phyloP scores from a whole-genome alignment of 2,113 vertebrate genomes.

The human (Homo sapiens) region GRCh38 chr18:39826001-39826500 shows the following conservation, averaged over 20 bases:
- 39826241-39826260: not conserved
- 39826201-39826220: constrained; percentile 15
- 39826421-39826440: constrained; percentile 55
- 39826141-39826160: constrained; percentile 22
- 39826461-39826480: constrained; percentile 47
- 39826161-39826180: not conserved
- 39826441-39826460: constrained; percentile 49
- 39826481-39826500: constrained; percentile 44
- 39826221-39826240: not conserved
- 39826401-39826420: not conserved
- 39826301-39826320: not conserved
- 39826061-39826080: constrained; percentile 82
- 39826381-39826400: not conserved
- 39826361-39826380: not conserved
- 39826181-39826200: not conserved
- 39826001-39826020: constrained; percentile 84
- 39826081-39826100: constrained; percentile 86
- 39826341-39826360: not conserved
- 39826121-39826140: constrained; percentile 56
- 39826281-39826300: not conserved
- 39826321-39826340: not conserved
- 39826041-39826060: constrained; percentile 84
- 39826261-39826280: not conserved
- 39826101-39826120: constrained; percentile 68
- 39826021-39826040: constrained; percentile 82